Evolutionary conservation across 1,140 invertebrate genomes (phyloP).

Genomic region (Gerris buenoi): DNA sequence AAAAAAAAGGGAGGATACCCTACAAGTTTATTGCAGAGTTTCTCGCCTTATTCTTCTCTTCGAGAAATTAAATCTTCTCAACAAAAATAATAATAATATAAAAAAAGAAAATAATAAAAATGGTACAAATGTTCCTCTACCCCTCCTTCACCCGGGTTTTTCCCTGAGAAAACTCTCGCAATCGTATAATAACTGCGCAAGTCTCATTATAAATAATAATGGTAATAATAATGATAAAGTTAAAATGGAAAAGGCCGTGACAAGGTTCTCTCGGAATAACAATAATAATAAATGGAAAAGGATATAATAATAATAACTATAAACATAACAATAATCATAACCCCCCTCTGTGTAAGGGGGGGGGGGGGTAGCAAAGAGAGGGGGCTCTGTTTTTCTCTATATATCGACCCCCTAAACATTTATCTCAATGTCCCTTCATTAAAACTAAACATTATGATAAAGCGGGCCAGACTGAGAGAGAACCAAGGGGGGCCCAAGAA

Average conservation of each 20-base stretch:
- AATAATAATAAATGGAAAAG: slow-evolving; percentile 17
- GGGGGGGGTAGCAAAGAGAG: background rate
- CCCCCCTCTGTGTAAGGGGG: background rate
- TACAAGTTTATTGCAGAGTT: too few relatives aligned
- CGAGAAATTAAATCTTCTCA: too few relatives aligned
- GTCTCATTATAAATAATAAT: slow-evolving; percentile 13
- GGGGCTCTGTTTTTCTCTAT: slow-evolving; percentile 5
- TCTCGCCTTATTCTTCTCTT: too few relatives aligned
- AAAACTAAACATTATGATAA: slow-evolving; percentile 14
- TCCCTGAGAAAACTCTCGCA: too few relatives aligned
- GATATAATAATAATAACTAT: slow-evolving; percentile 16
- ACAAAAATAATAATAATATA: too few relatives aligned
- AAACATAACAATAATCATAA: slow-evolving; percentile 20
- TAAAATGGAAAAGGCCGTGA: slow-evolving; percentile 7
- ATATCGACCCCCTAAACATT: background rate
- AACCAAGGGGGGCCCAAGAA: background rate
- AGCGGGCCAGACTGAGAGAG: background rate
- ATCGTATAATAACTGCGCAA: slow-evolving; percentile 1
- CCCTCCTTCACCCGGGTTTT: too few relatives aligned
- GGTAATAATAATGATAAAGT: slow-evolving; percentile 6
- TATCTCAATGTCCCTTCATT: slow-evolving; percentile 10
- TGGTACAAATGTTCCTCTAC: too few relatives aligned
- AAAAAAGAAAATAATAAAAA: too few relatives aligned
- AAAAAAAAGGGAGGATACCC: too few relatives aligned
- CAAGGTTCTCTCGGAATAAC: slow-evolving; percentile 13